Evolutionary conservation across 2,888 invertebrate genomes (phyloP), one percentile per base, ranked within the genome.

Genomic region (Epirrhoe alternata): DNA sequence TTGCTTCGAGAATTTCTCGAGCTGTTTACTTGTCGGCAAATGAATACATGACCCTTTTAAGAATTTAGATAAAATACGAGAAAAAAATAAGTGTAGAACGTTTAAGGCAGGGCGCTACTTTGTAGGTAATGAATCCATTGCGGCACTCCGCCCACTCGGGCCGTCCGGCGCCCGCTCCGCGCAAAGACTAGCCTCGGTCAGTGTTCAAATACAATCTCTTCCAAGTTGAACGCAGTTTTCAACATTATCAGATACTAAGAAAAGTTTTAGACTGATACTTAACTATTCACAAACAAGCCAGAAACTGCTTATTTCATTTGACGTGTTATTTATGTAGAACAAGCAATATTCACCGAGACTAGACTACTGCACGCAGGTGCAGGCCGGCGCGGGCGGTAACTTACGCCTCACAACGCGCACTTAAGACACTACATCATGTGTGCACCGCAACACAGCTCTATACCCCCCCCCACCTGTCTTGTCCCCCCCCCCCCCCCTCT

Each of bases 381-480:
- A 47, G 35, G 1, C n/a, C n/a, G n/a, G n/a, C n/a, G n/a, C n/a
- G n/a, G n/a, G 42, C 52, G 33, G 33, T 14, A 10, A 53, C 35
- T 53, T 16, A 33, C 35, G 35, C 35, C 35, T 42, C 47, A 16
- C 16, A 16, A 47, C 47, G 16, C 14, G 47, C 14, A 47, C 47
- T 47, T 47, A 47, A 47, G 47, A 47, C 47, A 42, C 42, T 56
- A 56, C 56, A 56, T 51, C 42, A 55, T 33, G 61, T 38, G 6
- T 5, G 30, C 24, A 14, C n/a, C 50, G 50, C 35, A 35, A 7
- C 12, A 10, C 12, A 14, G 12, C 57, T 30, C 16, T 16, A n/a
- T 6, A 30, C 31, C 33, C 60, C 31, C 7, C 6, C 16, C 33
- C 53, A 17, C n/a, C 17, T 5, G 16, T 6, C 2, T 14, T 14